phyloP scores from a whole-genome alignment of 1,140 invertebrate genomes.

The Ladona fulva region DNA sequence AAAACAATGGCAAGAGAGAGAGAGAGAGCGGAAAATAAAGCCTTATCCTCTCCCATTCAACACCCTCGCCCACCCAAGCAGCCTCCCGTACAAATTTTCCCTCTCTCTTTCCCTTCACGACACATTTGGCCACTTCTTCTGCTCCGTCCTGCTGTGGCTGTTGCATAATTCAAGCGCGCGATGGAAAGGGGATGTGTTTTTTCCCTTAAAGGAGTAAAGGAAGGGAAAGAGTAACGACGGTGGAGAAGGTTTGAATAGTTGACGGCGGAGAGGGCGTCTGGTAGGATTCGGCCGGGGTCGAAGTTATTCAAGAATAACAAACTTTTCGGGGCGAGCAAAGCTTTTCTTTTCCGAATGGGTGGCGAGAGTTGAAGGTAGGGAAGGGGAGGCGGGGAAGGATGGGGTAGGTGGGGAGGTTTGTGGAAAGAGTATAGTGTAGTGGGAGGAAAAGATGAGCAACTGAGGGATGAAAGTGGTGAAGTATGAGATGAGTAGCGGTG shows the following conservation, averaged over 20 bases:
- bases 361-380: too few relatives aligned
- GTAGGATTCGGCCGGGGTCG: background rate
- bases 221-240: background rate
- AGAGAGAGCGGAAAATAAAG: too few relatives aligned
- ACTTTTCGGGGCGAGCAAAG: conserved; percentile 2
- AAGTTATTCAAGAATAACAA: background rate
- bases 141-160: background rate
- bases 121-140: background rate
- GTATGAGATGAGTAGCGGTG: too few relatives aligned
- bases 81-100: background rate
- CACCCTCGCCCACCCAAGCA: background rate
- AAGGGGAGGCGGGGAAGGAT: background rate
- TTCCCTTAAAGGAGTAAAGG: background rate
- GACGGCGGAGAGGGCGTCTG: background rate
- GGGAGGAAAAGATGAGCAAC: background rate
- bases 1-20: too few relatives aligned
- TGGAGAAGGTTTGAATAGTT: background rate
- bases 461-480: background rate
- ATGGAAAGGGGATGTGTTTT: background rate
- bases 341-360: background rate
- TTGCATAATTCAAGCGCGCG: background rate
- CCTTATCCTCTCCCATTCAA: too few relatives aligned
- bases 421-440: background rate
- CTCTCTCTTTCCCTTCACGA: background rate
- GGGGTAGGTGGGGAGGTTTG: background rate